Conservation (phyloP, 2,888 invertebrate species). For the Eupithecia exiguata region DNA sequence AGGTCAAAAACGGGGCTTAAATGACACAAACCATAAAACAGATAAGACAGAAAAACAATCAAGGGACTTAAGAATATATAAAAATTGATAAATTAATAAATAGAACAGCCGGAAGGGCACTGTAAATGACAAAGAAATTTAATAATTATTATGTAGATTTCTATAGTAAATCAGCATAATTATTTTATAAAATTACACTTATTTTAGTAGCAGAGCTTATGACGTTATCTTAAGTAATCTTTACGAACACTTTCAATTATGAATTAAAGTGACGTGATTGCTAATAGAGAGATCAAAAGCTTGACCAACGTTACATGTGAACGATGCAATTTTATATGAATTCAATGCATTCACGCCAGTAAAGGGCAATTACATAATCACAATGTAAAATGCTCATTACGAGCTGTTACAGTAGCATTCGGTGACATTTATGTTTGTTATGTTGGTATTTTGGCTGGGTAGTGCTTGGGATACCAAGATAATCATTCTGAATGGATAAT, state of each 20-base stretch:
- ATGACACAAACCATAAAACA: no score
- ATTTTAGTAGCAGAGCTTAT: no score
- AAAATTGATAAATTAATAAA: no score
- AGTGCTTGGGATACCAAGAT: not conserved
- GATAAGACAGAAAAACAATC: no score
- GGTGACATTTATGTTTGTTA: not conserved
- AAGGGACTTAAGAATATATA: no score
- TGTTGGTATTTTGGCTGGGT: not conserved
- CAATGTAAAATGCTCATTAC: constrained; percentile 7
- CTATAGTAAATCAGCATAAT: no score
- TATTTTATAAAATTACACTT: no score
- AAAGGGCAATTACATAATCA: constrained; percentile 18
- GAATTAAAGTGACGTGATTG: not conserved
- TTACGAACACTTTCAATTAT: not conserved
- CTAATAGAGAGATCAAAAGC: constrained; percentile 10
- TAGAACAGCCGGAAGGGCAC: no score
- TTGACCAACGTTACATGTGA: not conserved
- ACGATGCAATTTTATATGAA: constrained; percentile 6
- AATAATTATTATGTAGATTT: no score
- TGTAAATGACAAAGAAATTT: no score
- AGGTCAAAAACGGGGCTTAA: no score
- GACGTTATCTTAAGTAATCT: not conserved
- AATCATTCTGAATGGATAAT: not conserved
- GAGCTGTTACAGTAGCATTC: not conserved
- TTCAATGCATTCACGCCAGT: constrained; percentile 1